Evolutionary conservation across 2,113 vertebrate species (phyloP).

Genomic region (Dissostichus mawsoni): DNA sequence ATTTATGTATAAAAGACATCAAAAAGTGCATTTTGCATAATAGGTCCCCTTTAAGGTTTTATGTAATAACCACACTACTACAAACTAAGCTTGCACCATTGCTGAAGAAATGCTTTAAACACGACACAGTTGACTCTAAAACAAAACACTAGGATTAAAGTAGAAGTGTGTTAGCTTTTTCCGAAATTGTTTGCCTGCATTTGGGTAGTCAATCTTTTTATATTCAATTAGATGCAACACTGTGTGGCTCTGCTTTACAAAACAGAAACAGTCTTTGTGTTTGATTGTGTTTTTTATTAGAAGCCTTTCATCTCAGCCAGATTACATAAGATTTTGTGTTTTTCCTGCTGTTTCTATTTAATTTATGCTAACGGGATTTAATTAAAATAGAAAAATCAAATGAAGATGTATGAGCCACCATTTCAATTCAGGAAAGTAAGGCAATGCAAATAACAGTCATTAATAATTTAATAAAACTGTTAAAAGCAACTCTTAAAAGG

Average conservation of each 20-base stretch:
- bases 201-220: not conserved
- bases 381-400: not conserved
- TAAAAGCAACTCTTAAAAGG: not conserved
- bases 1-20: too few species aligned
- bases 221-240: not conserved
- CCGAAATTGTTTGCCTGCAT: not conserved
- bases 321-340: constrained; percentile 3
- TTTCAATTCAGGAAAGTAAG: not conserved
- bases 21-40: too few species aligned
- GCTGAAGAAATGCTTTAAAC: not conserved
- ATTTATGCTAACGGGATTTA: not conserved
- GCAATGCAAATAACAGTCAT: not conserved
- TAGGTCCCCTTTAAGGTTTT: too few species aligned
- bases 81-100: too few species aligned
- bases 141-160: not conserved
- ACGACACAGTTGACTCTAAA: not conserved
- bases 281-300: constrained; percentile 38
- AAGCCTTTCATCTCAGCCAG: constrained; percentile 34
- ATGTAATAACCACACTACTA: too few species aligned
- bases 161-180: not conserved
- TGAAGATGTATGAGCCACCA: not conserved
- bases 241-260: not conserved
- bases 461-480: not conserved
- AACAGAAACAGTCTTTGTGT: not conserved
- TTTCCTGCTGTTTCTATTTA: not conserved